These are phyloP conservation scores for Halyomorpha halys DNA, from an alignment of 1,140 invertebrate genomes.

Conservation along the genomic window DNA sequence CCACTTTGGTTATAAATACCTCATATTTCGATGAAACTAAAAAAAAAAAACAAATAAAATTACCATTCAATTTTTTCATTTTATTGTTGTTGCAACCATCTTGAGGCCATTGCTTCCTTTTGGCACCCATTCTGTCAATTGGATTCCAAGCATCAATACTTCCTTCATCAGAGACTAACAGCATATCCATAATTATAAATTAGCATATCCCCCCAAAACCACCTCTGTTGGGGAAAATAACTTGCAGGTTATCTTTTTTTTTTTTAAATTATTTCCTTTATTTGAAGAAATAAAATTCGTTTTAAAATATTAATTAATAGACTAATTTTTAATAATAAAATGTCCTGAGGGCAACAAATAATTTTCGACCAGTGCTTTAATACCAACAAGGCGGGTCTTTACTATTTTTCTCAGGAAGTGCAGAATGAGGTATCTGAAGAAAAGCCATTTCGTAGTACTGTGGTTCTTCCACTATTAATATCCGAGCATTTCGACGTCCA, in stretches of 20 bases:
- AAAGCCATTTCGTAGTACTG: slow-evolving; percentile 30
- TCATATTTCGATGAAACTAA: no score
- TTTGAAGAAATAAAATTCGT: neutral
- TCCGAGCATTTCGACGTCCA: slow-evolving; percentile 18
- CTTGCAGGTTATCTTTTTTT: slow-evolving; percentile 23
- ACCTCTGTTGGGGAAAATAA: slow-evolving; percentile 18
- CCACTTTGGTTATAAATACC: no score
- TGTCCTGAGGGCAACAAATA: neutral
- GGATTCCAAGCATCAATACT: slow-evolving; percentile 18
- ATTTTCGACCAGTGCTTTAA: slow-evolving; percentile 1
- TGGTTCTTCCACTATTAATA: slow-evolving; percentile 23
- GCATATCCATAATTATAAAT: slow-evolving; percentile 19
- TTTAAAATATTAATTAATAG: neutral
- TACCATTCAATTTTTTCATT: slow-evolving; percentile 23
- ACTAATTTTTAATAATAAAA: slow-evolving; percentile 2
- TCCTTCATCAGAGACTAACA: slow-evolving; percentile 20
- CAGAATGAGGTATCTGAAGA: slow-evolving; percentile 32
- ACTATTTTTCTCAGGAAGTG: slow-evolving; percentile 32
- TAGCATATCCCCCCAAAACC: slow-evolving; percentile 4
- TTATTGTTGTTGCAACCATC: slow-evolving; percentile 19
- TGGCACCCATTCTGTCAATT: slow-evolving; percentile 11
- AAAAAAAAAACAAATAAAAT: neutral
- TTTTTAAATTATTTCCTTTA: slow-evolving; percentile 9
- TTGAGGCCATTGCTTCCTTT: slow-evolving; percentile 25
- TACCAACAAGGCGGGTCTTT: slow-evolving; percentile 30